Evolutionary conservation across 2,888 invertebrate species (phyloP).

Genomic region (Neoitamus cyanurus): DNA sequence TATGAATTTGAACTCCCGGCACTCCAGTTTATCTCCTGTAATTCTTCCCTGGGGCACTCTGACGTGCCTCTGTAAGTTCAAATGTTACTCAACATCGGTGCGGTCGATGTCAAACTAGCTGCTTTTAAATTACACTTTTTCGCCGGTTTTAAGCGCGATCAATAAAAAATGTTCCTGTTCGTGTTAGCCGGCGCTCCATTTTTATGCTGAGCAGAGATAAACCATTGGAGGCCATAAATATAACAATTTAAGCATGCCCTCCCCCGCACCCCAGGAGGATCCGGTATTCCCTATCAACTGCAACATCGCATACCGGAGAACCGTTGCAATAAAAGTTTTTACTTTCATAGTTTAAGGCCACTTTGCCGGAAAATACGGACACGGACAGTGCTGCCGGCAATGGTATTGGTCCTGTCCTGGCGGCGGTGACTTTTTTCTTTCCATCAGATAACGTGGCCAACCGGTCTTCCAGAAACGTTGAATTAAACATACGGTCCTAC

Average conservation of each 20-base stretch:
- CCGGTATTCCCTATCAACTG: not conserved
- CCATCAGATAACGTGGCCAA: not conserved
- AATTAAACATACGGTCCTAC: not conserved
- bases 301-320: slow-evolving; percentile 19
- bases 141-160: slow-evolving; percentile 6
- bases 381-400: not conserved
- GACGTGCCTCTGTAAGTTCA: slow-evolving; percentile 29
- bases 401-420: not conserved
- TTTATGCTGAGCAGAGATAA: slow-evolving; percentile 28
- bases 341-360: slow-evolving; percentile 30
- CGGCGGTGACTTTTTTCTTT: not conserved
- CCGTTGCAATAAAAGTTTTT: slow-evolving; percentile 35
- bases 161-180: slow-evolving; percentile 18
- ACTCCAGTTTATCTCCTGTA: slow-evolving; percentile 24
- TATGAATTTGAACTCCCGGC: slow-evolving; percentile 28
- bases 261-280: not conserved
- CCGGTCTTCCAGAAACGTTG: not conserved
- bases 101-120: slow-evolving; percentile 34
- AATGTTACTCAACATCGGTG: slow-evolving; percentile 28
- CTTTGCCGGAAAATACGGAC: slow-evolving; percentile 19
- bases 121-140: slow-evolving; percentile 38
- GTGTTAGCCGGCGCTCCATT: not conserved
- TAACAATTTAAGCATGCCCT: slow-evolving; percentile 18
- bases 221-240: slow-evolving; percentile 39
- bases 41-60: slow-evolving; percentile 26